Conservation (phyloP, 2,113 vertebrate genomes). For the Psettodes erumei region DNA sequence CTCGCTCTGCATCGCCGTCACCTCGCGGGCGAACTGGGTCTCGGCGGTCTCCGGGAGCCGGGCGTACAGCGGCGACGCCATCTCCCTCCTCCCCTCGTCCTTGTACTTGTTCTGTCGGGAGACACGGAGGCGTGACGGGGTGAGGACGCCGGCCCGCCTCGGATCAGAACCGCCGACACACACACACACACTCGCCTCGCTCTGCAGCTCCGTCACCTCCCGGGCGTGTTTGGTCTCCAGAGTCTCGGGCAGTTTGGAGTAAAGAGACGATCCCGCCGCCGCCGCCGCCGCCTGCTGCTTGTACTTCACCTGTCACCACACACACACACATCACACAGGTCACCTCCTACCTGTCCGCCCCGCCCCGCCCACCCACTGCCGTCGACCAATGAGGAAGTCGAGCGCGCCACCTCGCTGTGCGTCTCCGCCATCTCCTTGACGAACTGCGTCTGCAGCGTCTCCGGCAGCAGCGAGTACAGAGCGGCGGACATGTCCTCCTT, state of each 20-base stretch:
- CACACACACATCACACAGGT: conserved; percentile 7
- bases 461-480: conserved; percentile 54
- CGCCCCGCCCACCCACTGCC: too few relatives aligned
- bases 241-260: conserved; percentile 90
- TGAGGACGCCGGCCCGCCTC: too few relatives aligned
- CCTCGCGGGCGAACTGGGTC: conserved; percentile 87
- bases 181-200: conserved; percentile 89
- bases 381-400: neutral
- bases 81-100: conserved; percentile 81
- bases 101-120: conserved; percentile 80
- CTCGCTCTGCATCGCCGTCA: conserved; percentile 63
- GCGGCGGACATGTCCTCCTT: conserved; percentile 55
- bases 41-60: conserved; percentile 89
- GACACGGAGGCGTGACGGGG: too few relatives aligned
- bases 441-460: conserved; percentile 71
- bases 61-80: conserved; percentile 85
- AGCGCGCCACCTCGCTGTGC: conserved; percentile 57
- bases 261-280: conserved; percentile 82
- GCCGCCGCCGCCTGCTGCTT: conserved; percentile 85
- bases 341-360: too few relatives aligned
- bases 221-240: conserved; percentile 88
- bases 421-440: conserved; percentile 61
- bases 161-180: too few relatives aligned
- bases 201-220: conserved; percentile 87
- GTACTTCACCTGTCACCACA: conserved; percentile 87